These are phyloP conservation scores for Rhinoraja longicauda DNA, from an alignment of 2,797 vertebrate genomes.

Conservation along the genomic window DNA sequence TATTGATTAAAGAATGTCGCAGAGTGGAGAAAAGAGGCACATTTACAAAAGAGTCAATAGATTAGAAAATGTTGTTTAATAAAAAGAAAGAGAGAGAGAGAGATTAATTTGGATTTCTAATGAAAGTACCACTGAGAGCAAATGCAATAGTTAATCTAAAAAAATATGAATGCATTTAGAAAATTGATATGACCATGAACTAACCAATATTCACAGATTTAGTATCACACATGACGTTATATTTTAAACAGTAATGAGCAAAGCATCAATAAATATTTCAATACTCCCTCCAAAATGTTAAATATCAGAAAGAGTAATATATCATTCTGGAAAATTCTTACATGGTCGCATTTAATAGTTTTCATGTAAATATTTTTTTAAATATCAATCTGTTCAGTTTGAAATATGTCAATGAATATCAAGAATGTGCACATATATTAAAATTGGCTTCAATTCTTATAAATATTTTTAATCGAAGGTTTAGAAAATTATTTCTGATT, in stretches of 20 bases:
- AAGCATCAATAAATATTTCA: conserved; percentile 23
- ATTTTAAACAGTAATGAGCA: not conserved
- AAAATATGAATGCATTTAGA: not conserved
- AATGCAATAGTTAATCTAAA: not conserved
- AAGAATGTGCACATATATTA: not conserved
- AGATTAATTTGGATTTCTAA: not conserved
- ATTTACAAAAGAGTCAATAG: not conserved
- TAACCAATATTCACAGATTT: not conserved
- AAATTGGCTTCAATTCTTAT: not conserved
- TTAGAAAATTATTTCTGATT: not conserved
- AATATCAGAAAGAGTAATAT: not conserved
- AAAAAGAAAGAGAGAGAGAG: not conserved
- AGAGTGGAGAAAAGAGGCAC: not conserved
- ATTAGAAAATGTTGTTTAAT: not conserved
- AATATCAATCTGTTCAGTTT: not conserved
- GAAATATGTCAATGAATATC: not conserved
- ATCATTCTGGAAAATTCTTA: conserved; percentile 24
- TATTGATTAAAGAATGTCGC: not conserved
- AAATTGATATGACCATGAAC: not conserved
- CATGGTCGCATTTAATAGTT: not conserved
- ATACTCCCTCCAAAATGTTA: not conserved
- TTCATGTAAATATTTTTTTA: not conserved
- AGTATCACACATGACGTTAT: not conserved
- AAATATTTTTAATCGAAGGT: not conserved
- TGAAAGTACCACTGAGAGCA: not conserved